Base-by-base conservation (phyloP, 2,888 invertebrate species). In the Hemicrepidius hirtus region DNA sequence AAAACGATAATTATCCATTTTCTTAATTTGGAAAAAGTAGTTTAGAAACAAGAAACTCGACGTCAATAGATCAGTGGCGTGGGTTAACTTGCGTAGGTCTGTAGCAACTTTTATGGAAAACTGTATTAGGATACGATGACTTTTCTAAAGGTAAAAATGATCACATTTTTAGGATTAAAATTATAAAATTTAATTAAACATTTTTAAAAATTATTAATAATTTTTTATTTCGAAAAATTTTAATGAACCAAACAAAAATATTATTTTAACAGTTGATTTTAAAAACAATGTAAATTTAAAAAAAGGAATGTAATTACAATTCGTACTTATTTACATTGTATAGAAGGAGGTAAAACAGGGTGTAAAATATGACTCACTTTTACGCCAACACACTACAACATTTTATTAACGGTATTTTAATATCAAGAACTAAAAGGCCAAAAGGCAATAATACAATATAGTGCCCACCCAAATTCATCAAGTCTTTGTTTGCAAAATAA, bases 41-140 rank as follows among this genome's bases (percentile, higher is more conserved):
- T 32, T 32, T 32, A 32, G 4, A 40, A 40, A 40, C 40, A 13
- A 40, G 13, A 6, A n/a, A n/a, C 40, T 40, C 40, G 40, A 37
- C 40, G 40, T 40, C 40, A 40, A 40, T 13, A 32, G 32, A 32
- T 40, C 13, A 13, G 13, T 40, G 40, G 40, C 40, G 40, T 40
- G 40, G 40, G 40, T 13, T 13, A 2, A 40, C 13, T 40, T 40
- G 13, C 40, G 40, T 40, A 40, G 40, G 40, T 40, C 13, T 13
- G n/a, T 5, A 40, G 40, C 1, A 40, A 40, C 13, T 40, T 13
- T 40, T n/a, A 40, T 1, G 13, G 13, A 40, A 12, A 40, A 40
- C 40, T n/a, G 40, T 40, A 40, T 40, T 40, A 40, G 40, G 40
- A 40, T 40, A 40, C 40, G 40, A 40, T 40, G 40, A 40, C 40